phyloP scores from a whole-genome alignment of 92 coral and sea anemone species.

The Meandrina meandrites region DNA sequence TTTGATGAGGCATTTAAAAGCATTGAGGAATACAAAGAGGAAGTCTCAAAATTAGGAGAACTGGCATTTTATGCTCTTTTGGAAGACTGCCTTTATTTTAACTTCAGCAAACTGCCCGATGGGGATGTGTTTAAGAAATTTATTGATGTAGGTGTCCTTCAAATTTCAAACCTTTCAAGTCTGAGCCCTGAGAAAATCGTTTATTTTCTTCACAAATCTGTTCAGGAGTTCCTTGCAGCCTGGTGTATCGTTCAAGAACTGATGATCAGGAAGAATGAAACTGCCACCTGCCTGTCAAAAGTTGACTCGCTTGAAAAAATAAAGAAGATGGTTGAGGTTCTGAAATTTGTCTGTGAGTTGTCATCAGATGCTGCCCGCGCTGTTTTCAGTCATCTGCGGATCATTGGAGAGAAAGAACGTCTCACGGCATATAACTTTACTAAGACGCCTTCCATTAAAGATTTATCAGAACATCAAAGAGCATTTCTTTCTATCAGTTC shows the following conservation, averaged over 20 bases:
- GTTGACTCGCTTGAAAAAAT: no score
- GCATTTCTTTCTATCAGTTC: no score
- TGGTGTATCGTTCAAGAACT: not conserved
- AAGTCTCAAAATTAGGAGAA: slow-evolving; percentile 1
- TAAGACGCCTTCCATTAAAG: no score
- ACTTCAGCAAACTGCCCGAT: not conserved
- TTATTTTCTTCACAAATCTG: not conserved
- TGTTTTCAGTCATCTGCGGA: no score
- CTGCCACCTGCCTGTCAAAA: no score
- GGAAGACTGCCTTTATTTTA: slow-evolving; percentile 1
- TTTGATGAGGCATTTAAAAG: not conserved
- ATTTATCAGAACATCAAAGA: no score
- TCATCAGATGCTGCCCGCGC: no score
- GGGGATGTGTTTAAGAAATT: not conserved
- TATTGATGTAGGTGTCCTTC: not conserved
- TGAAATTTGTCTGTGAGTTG: no score
- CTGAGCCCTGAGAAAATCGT: not conserved
- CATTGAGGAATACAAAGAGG: slow-evolving; percentile 14
- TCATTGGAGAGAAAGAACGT: no score
- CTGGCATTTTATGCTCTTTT: slow-evolving; percentile 21
- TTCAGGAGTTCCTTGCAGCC: slow-evolving; percentile 2
- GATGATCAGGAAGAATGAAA: not conserved
- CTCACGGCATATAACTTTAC: no score
- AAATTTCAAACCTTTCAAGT: slow-evolving; percentile 1
- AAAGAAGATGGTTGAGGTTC: no score